Evolutionary conservation across 1,140 invertebrate species (phyloP), one percentile per base, ranked within the genome.

Genomic region (Hyphantria cunea): DNA sequence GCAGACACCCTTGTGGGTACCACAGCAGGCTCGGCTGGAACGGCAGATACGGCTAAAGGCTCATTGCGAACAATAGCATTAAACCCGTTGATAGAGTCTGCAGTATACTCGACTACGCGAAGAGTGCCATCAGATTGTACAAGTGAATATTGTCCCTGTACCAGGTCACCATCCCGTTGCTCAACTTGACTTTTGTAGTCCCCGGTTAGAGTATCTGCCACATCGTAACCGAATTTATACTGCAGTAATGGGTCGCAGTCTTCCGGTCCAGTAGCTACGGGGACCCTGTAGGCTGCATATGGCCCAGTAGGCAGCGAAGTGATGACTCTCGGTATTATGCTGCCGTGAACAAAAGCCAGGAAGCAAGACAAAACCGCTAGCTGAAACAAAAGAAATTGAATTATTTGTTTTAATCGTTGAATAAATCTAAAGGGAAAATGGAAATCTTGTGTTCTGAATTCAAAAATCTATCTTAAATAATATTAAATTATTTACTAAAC

Each of bases 151-250:
- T 89, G 90, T 15, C 93, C 93, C 66, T 92, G 91, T 11, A 94
- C 93, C 11, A 93, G 72, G 66, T 94, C 93, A n/a, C 93, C 93
- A 64, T 92, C 88, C 14, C 93, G 91, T 66, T 92, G 91, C 77
- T 94, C 93, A 60, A 90, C 85, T 74, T 93, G 93, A 64, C 89
- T 93, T 82, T 94, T 94, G 88, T 90, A 93, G 71, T 94, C 93
- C 3, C 94, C 93, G 66, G 92, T 94, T 59, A 92, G 82, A 14
- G 92, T 89, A 78, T 94, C 93, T 39, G 93, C 90, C 2, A 94
- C 92, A 61, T 92, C 92, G 65, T 94, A 94, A 52, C 92, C 91
- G 49, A 93, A 94, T 39, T 64, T 87, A 75, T 94, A 94, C 63
- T 93, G 92, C 0, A 93, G 93, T 74, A 92, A 76, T 1, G 93